Evolutionary conservation across 2,113 vertebrate species (phyloP).

Genomic region (Mus spicilegus): DNA sequence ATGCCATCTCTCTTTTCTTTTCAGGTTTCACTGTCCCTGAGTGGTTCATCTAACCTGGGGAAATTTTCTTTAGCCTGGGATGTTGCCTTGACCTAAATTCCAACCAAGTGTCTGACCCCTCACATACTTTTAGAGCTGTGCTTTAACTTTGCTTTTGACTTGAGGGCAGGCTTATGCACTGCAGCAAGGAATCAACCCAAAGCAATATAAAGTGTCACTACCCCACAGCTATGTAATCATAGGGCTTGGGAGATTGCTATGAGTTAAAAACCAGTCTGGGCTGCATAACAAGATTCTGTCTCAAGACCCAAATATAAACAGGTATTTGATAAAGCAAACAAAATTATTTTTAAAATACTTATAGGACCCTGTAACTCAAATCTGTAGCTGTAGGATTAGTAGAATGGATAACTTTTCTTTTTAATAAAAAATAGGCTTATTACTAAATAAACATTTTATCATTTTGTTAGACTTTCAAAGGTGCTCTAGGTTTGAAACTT

Average conservation of each 20-base stretch:
- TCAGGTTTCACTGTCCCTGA: background rate
- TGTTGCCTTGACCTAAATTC: background rate
- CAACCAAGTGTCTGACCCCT: background rate
- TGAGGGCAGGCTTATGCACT: background rate
- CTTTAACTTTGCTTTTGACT: background rate
- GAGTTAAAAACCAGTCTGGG: background rate
- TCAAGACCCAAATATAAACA: background rate
- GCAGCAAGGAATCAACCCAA: background rate
- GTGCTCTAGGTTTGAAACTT: background rate
- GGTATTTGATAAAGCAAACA: background rate
- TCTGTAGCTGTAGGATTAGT: background rate
- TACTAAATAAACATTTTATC: background rate
- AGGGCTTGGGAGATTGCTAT: no score
- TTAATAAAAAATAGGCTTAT: background rate
- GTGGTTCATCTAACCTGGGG: background rate
- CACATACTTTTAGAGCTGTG: background rate
- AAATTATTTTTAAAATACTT: background rate
- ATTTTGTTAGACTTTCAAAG: slow-evolving; percentile 10
- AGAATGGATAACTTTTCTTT: background rate
- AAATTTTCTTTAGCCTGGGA: background rate
- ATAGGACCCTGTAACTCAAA: background rate
- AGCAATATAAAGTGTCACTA: no score
- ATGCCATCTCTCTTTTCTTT: background rate
- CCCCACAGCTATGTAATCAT: no score
- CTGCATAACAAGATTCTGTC: no score